Conservation (phyloP, 2,888 invertebrate species). For the Mythimna loreyi region DNA sequence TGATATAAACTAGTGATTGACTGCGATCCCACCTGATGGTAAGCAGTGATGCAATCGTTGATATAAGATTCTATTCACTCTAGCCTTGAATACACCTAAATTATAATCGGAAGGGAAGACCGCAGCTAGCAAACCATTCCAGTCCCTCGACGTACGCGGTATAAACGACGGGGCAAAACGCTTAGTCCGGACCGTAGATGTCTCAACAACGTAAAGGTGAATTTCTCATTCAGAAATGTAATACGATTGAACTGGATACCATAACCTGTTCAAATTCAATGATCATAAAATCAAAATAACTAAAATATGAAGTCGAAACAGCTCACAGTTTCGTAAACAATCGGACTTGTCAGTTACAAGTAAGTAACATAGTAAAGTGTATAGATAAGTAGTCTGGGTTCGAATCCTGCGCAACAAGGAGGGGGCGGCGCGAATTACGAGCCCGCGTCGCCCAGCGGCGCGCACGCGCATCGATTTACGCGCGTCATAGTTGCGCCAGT, state of each 20-base stretch:
- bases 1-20: no score
- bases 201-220: no score
- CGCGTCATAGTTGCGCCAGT: slow-evolving; percentile 79
- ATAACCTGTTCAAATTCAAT: neutral
- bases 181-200: no score
- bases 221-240: neutral
- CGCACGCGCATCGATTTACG: slow-evolving; percentile 90
- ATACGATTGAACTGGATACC: neutral
- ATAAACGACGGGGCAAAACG: no score
- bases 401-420: slow-evolving; percentile 60
- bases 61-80: no score
- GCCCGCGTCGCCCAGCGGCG: slow-evolving; percentile 83
- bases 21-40: no score
- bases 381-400: slow-evolving; percentile 62
- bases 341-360: slow-evolving; percentile 46
- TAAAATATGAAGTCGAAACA: neutral
- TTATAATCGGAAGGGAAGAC: no score
- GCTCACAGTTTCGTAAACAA: slow-evolving; percentile 54
- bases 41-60: no score
- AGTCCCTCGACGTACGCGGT: no score
- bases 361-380: slow-evolving; percentile 43
- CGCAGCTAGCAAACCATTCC: no score
- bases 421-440: slow-evolving; percentile 87
- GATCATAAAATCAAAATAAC: slow-evolving; percentile 5
- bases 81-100: no score